A percentile compares a stretch with the other conserved stretches of the same genome.
Conservation (phyloP, 1,140 invertebrate genomes). For the Uloborus diversus region DNA sequence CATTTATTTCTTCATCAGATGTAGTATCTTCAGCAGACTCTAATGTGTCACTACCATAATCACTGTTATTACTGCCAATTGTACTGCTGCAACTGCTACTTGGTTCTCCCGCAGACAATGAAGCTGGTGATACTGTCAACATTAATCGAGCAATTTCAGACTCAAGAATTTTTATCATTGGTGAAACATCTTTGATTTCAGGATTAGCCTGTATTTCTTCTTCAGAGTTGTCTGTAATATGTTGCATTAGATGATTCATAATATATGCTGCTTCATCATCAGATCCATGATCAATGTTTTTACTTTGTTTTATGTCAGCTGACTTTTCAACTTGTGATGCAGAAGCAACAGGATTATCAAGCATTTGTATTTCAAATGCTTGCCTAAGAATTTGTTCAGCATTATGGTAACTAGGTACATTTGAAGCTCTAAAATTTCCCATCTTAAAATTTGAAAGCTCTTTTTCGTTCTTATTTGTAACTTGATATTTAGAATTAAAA, state of each 20-base stretch:
- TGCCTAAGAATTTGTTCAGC: no score
- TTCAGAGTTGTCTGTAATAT: constrained; percentile 52
- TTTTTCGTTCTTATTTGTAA: background rate
- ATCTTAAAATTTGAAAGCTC: no score
- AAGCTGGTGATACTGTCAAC: constrained; percentile 58
- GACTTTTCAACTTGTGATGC: background rate
- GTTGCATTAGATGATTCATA: constrained; percentile 57
- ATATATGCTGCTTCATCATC: constrained; percentile 59
- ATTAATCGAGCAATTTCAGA: constrained; percentile 58
- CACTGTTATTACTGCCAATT: constrained; percentile 59
- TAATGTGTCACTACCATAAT: constrained; percentile 60
- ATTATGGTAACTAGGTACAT: background rate
- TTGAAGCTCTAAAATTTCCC: background rate
- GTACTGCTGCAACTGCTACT: constrained; percentile 57
- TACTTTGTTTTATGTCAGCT: constrained; percentile 8
- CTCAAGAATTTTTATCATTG: constrained; percentile 56
- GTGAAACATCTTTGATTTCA: constrained; percentile 46
- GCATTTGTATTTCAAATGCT: no score
- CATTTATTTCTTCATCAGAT: constrained; percentile 40
- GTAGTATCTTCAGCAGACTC: constrained; percentile 57
- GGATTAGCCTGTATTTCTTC: background rate
- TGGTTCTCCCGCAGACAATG: constrained; percentile 42
- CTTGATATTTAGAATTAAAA: background rate
- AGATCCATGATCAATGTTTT: constrained; percentile 26
- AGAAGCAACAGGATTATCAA: background rate